These are phyloP conservation scores for Heterochromis multidens DNA, from an alignment of 2,113 vertebrate genomes.

Conservation along the genomic window DNA sequence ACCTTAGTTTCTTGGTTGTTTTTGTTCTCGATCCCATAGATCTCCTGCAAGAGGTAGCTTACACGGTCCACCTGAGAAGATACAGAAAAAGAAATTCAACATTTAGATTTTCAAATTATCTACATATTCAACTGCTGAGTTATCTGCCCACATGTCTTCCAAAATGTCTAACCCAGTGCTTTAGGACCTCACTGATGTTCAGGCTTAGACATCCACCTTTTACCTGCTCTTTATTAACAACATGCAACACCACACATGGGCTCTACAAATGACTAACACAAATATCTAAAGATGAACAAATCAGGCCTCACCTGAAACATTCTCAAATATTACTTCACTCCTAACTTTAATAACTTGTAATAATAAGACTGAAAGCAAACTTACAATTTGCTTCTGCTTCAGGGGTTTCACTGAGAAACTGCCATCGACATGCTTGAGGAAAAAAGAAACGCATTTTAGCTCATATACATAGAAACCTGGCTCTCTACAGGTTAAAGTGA, in stretches of 20 bases:
- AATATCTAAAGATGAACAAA: neutral
- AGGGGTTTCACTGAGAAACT: slow-evolving; percentile 97
- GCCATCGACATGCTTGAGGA: slow-evolving; percentile 88
- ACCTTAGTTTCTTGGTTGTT: slow-evolving; percentile 99
- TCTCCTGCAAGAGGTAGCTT: slow-evolving; percentile 98
- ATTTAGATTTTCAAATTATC: neutral
- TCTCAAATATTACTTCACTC: neutral
- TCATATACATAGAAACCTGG: neutral
- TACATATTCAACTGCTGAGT: neutral
- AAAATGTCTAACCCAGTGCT: too few relatives aligned
- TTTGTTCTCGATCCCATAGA: slow-evolving; percentile 99
- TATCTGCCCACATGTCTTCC: too few relatives aligned
- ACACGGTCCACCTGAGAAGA: slow-evolving; percentile 90
- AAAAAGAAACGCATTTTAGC: neutral
- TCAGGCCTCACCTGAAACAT: neutral
- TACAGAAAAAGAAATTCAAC: neutral
- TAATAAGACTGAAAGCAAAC: slow-evolving; percentile 54
- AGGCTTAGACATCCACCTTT: neutral
- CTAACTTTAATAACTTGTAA: neutral
- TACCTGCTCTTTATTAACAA: neutral
- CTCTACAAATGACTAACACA: neutral
- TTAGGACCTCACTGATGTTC: neutral
- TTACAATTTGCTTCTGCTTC: slow-evolving; percentile 98
- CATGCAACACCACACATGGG: neutral
- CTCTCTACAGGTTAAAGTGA: neutral